Conservation (phyloP, 2,888 invertebrate genomes). For the Crepidodera aurea region DNA sequence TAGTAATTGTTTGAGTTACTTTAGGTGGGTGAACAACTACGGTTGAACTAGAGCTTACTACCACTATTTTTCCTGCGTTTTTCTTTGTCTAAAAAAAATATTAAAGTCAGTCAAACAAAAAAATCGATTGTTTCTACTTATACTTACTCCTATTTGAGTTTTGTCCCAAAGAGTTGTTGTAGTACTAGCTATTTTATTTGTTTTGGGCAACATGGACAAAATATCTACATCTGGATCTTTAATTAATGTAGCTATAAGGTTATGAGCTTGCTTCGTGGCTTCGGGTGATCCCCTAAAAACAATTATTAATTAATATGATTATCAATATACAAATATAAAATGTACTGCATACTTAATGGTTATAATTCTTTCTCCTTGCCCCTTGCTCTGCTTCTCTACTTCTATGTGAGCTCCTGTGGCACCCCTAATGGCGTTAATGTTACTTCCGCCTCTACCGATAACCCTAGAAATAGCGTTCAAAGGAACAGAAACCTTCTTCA, state of each 20-base stretch:
- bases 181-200: constrained; percentile 64
- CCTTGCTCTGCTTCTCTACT: constrained; percentile 96
- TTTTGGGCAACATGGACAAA: constrained; percentile 76
- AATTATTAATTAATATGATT: neutral
- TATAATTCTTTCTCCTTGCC: constrained; percentile 92
- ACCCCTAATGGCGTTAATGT: constrained; percentile 97
- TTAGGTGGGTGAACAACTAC: constrained; percentile 46
- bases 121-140: neutral
- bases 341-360: constrained; percentile 80
- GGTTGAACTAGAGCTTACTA: constrained; percentile 35
- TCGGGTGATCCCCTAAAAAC: constrained; percentile 81
- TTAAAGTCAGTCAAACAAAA: constrained; percentile 13
- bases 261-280: constrained; percentile 91
- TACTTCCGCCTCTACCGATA: constrained; percentile 96
- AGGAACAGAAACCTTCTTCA: constrained; percentile 94
- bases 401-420: constrained; percentile 98
- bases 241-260: constrained; percentile 88
- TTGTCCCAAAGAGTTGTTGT: constrained; percentile 68
- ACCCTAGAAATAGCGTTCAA: constrained; percentile 95
- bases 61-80: constrained; percentile 55
- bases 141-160: constrained; percentile 63
- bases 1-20: constrained; percentile 46
- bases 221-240: constrained; percentile 96
- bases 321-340: neutral
- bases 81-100: constrained; percentile 56